Base-by-base conservation (phyloP, 2,113 vertebrate species). In the Syngnathoides biaculeatus region DNA sequence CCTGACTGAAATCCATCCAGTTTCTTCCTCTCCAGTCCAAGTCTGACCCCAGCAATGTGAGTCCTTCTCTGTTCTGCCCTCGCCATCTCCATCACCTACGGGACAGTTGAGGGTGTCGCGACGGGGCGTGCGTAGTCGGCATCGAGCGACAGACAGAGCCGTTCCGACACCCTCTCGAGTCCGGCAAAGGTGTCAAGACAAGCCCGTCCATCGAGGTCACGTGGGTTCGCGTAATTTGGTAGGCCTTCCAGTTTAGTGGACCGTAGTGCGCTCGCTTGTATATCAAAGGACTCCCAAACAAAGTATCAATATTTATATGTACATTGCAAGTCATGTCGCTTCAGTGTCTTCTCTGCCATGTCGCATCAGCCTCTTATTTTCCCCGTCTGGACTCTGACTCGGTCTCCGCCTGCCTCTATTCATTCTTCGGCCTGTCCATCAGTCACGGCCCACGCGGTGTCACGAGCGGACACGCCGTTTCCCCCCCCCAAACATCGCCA, bases 391-490 rank as follows among this genome's bases (percentile, higher is more conserved):
- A 75, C 62, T 68, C 75, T 64, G 57, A 47, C 59, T 40, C 81
- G 55, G 22, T 74, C 70, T n/a, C 7, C 3, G 61, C 45, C 75
- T 75, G 82, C 68, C 85, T 74, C 55, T 43, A 53, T 65, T 53
- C 61, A 80, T 85, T 68, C 24, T 4, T 13, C 65, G n/a, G 53
- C 57, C 72, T 47, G 67, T 74, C 84, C 55, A 69, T 86, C 85
- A 81, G 79, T 84, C 84, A 74, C 69, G 10, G 43, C 74, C 75
- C 78, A 65, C 82, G 50, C 72, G 11, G 57, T 2, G 13, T 43
- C 26, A 17, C 39, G 43, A 19, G 70, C 69, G 35, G 47, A 80
- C 75, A 68, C 39, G 8, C 14, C 59, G n/a, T 61, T 81, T 83
- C 83, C 73, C 65, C 85, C 83, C 73, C 65, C 78, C 72, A 60